These are phyloP conservation scores for Arctopsyche grandis DNA, from an alignment of 1,140 invertebrate species.

Conservation along the genomic window DNA sequence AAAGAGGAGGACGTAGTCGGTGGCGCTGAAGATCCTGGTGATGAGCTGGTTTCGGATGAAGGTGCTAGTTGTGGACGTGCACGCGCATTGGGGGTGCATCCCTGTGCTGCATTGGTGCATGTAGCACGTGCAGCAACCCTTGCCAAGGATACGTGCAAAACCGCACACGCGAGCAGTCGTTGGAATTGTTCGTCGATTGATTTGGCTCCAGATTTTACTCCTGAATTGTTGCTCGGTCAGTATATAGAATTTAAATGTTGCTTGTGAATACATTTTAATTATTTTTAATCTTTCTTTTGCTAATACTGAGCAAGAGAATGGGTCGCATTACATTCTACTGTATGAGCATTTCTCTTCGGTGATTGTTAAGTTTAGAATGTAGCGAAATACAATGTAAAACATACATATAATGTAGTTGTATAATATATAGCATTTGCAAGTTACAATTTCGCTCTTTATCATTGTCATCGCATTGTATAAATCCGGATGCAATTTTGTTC, in stretches of 20 bases:
- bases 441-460: too few relatives aligned
- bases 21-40: background rate
- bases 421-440: too few relatives aligned
- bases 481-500: too few relatives aligned
- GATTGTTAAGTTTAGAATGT: too few relatives aligned
- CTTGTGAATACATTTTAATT: too few relatives aligned
- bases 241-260: conserved; percentile 28
- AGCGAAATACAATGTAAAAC: too few relatives aligned
- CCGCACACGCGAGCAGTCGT: conserved; percentile 75
- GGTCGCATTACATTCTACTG: too few relatives aligned
- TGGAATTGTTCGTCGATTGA: conserved; percentile 89
- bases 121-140: conserved; percentile 76
- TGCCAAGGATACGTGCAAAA: conserved; percentile 76
- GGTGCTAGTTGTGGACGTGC: conserved; percentile 56
- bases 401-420: too few relatives aligned
- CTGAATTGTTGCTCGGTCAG: conserved; percentile 80
- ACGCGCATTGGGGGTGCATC: conserved; percentile 71
- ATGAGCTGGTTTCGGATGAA: conserved; percentile 30
- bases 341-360: too few relatives aligned
- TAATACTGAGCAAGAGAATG: too few relatives aligned
- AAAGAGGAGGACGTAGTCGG: conserved; percentile 33
- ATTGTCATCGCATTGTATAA: too few relatives aligned
- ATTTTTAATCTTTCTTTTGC: too few relatives aligned
- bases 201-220: conserved; percentile 75
- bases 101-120: conserved; percentile 76